Percentiles rank a stretch among this genome's conserved stretches.
phyloP scores from a whole-genome alignment of 2,797 vertebrate genomes.

The Iguana delicatissima region DNA sequence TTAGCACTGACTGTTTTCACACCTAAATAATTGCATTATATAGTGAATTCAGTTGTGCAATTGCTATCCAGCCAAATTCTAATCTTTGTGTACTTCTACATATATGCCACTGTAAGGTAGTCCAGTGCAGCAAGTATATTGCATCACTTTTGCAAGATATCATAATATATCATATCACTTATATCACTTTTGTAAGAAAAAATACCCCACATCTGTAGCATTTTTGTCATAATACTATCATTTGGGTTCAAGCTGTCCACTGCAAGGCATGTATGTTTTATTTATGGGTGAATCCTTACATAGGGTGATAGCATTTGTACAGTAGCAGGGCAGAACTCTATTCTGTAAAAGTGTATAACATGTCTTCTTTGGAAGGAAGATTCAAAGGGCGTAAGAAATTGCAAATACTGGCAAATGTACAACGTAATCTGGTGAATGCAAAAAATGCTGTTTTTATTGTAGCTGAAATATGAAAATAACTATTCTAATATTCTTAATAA shows the following conservation, averaged over 20 bases:
- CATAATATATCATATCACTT: accelerated
- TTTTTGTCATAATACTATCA: not conserved
- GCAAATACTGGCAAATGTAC: not conserved
- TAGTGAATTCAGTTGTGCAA: constrained; percentile 51
- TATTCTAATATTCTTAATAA: not conserved
- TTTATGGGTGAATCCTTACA: not conserved
- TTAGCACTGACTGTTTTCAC: constrained; percentile 61
- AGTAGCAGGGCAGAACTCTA: not conserved
- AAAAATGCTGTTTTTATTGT: not conserved
- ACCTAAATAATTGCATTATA: constrained; percentile 63
- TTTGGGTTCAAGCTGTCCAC: not conserved
- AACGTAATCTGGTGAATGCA: not conserved
- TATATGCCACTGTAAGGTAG: constrained; percentile 21
- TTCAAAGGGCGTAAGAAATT: not conserved
- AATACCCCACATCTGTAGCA: not conserved
- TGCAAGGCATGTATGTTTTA: not conserved
- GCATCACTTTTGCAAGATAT: not conserved
- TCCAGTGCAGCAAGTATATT: not conserved
- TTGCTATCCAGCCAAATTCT: constrained; percentile 14
- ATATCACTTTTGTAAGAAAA: not conserved
- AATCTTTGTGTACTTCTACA: too few species aligned
- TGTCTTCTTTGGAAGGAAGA: not conserved
- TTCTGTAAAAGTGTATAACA: not conserved
- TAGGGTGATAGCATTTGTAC: not conserved
- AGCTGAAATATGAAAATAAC: not conserved